Base-by-base conservation (phyloP, 2,888 invertebrate genomes). In the Conistra vaccinii region DNA sequence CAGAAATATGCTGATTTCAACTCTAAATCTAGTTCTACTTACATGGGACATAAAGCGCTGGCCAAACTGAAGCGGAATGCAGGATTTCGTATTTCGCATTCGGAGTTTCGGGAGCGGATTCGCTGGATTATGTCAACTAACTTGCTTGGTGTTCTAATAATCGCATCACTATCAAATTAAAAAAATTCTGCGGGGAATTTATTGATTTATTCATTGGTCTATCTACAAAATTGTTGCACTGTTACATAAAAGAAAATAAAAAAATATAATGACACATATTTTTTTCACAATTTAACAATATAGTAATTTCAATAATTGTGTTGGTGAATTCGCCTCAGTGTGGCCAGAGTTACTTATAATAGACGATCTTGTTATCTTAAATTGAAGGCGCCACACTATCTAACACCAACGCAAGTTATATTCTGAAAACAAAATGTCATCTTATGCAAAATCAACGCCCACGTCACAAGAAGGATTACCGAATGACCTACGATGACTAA, bases 401-500 rank as follows among this genome's bases (percentile, higher is more conserved):
- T 65, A 48, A 32, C 9, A 51, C n/a, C 17, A 48, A 45, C 12
- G 14, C 23, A 48, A 4, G 4, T 63, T 6, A 42, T 12, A 14
- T 23, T 23, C 7, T 26, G 2, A n/a, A 35, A 5, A 26, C 17
- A 42, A 4, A n/a, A 53, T 60, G 35, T 23, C 35, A 55, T 26
- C 20, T 42, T 2, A 3, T 17, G 42, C 23, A 32, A 69, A 29
- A 63, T 76, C 12, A 26, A 45, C 17, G n/a, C 20, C 17, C 51
- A 69, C 65, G 76, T 73, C 71, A 73, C 23, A 7, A 42, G n/a
- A 20, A 39, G n/a, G 60, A 80, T 78, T 62, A 73, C 12, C 29
- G 14, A 60, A 60, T 65, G 42, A 60, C 32, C 48, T 48, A 45
- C n/a, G 4, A 61, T 81, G 83, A 85, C 67, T 69, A 78, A 84